Conservation (phyloP, 2,797 vertebrate species). For the Rhinophrynus dorsalis region DNA sequence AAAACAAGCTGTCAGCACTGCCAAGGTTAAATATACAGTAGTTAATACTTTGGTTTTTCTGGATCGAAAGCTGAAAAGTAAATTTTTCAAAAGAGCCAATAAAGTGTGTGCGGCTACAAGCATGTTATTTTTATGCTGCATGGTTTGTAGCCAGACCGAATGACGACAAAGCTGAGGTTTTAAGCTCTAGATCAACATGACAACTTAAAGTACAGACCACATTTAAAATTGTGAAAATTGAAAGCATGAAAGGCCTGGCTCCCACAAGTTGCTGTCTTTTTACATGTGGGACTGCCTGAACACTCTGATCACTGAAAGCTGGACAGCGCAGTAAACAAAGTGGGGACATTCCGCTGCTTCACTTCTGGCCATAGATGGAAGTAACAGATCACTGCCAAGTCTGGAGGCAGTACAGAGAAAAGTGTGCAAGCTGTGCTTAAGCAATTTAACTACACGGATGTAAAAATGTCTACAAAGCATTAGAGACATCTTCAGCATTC, state of each 20-base stretch:
- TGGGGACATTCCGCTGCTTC: conserved; percentile 48
- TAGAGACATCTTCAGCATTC: too few species aligned
- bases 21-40: too few species aligned
- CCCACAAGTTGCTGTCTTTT: neutral
- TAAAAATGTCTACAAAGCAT: too few species aligned
- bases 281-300: neutral
- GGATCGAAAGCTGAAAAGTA: too few species aligned
- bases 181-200: conserved; percentile 5
- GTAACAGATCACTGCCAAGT: conserved; percentile 58
- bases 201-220: neutral
- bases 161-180: conserved; percentile 8
- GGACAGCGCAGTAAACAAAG: conserved; percentile 55
- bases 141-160: neutral
- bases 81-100: conserved; percentile 1
- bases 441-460: too few species aligned
- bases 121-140: neutral
- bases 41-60: too few species aligned
- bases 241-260: conserved; percentile 11
- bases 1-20: too few species aligned
- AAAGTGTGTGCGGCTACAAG: neutral
- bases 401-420: conserved; percentile 59
- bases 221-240: conserved; percentile 7
- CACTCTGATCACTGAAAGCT: conserved; percentile 56
- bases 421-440: conserved; percentile 52
- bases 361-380: conserved; percentile 58